Conservation (phyloP, 92 coral and sea anemone species). For the Heliopora coerulea region DNA sequence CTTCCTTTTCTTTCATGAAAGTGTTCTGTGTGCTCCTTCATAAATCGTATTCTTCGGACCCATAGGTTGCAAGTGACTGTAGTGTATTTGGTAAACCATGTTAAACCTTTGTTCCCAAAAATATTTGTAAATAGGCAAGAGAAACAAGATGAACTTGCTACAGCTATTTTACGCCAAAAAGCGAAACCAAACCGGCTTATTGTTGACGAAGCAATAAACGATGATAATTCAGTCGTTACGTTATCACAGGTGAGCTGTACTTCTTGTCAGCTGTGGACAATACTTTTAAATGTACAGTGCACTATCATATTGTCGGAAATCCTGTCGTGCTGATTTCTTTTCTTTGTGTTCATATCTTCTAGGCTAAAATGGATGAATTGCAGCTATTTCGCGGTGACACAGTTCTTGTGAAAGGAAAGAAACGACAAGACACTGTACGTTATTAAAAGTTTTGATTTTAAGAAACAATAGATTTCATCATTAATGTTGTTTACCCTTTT, state of each 20-base stretch:
- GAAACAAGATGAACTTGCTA: slow-evolving; percentile 88
- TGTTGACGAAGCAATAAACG: slow-evolving; percentile 97
- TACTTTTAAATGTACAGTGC: too few species aligned
- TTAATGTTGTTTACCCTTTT: background rate
- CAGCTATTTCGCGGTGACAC: slow-evolving; percentile 98
- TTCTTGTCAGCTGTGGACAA: background rate
- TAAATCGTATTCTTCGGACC: background rate
- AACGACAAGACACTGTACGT: slow-evolving; percentile 94
- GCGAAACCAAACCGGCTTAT: slow-evolving; percentile 86
- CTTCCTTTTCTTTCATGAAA: background rate
- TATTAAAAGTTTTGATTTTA: background rate
- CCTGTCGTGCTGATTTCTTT: slow-evolving; percentile 15
- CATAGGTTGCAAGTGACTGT: background rate
- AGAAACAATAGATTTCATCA: background rate
- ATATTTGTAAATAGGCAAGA: slow-evolving; percentile 24
- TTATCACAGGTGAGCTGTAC: slow-evolving; percentile 85
- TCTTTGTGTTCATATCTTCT: slow-evolving; percentile 22
- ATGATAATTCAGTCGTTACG: slow-evolving; percentile 97
- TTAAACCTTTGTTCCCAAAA: slow-evolving; percentile 12
- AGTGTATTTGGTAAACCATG: background rate
- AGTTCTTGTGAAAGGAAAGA: slow-evolving; percentile 93
- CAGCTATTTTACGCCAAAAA: slow-evolving; percentile 92
- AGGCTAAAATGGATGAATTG: slow-evolving; percentile 97
- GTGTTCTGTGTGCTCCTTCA: too few species aligned
- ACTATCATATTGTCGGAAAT: too few species aligned